phyloP scores from a whole-genome alignment of 2,113 vertebrate genomes.

The Taurulus bubalis region DNA sequence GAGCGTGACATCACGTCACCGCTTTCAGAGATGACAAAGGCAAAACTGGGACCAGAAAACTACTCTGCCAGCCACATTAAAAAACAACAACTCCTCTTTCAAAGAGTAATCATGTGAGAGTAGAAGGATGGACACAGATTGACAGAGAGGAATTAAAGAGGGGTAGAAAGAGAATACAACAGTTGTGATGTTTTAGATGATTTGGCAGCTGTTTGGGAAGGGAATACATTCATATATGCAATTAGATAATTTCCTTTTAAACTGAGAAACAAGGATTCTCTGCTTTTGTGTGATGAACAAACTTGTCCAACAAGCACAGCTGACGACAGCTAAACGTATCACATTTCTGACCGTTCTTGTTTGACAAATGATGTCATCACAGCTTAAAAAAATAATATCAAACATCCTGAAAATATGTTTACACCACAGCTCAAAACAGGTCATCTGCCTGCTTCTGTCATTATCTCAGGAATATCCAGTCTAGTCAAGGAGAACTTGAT shows the following conservation, averaged over 20 bases:
- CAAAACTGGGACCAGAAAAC: constrained; percentile 50
- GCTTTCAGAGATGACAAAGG: constrained; percentile 55
- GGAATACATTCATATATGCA: neutral
- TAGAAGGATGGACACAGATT: neutral
- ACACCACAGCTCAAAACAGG: neutral
- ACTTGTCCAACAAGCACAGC: neutral
- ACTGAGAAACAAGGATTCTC: neutral
- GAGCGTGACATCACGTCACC: constrained; percentile 57
- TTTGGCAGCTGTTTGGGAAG: constrained; percentile 1
- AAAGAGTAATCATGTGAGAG: constrained; percentile 16
- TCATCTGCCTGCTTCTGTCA: neutral
- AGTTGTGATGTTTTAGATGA: constrained; percentile 10
- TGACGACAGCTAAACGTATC: neutral
- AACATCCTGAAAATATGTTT: neutral
- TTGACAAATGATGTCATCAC: neutral
- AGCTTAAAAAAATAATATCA: neutral
- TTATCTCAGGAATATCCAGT: neutral
- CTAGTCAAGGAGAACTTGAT: constrained; percentile 1
- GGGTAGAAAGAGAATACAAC: neutral
- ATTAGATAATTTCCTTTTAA: neutral
- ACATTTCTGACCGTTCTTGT: neutral
- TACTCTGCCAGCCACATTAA: constrained; percentile 21
- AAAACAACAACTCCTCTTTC: constrained; percentile 14
- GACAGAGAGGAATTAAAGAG: constrained; percentile 16
- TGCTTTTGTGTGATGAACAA: neutral